Evolutionary conservation across 2,888 invertebrate genomes (phyloP), one percentile per base, ranked within the genome.

Genomic region (Caenorhabditis sp.): DNA sequence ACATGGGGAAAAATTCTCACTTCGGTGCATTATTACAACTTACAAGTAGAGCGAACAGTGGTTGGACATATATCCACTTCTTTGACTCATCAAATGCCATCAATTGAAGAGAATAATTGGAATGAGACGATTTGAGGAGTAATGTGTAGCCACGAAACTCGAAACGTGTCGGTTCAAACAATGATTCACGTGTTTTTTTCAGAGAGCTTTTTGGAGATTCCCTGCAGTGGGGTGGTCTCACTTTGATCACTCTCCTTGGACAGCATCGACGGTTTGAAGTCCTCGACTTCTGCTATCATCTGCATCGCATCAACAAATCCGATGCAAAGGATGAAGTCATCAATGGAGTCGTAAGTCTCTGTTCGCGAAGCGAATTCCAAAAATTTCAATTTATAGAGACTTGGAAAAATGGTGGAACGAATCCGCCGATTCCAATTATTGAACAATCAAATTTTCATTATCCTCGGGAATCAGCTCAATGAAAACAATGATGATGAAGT

Each of bases 171-270:
- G 60, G 40, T 71, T 71, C 50, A n/a, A n/a, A n/a, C n/a, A n/a
- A n/a, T n/a, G n/a, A n/a, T n/a, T n/a, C n/a, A n/a, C n/a, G n/a
- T n/a, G n/a, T 22, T 28, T 58, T 60, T 84, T 88, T 53, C 84
- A 96, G 96, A 92, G 97, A 98, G 93, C 93, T 98, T 85, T 99
- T 97, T 93, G 99, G 99, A 9, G 99, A 99, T 93, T 98, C 98
- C 0, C 94, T 99, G 0, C 97, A 98, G 93, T 99, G 98, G 98
- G 98, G 98, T 4, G 98, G 98, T 0, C 97, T 98, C 92, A 95
- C 97, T 13, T 96, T 99, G 94, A 96, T 99, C 83, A 95, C 96
- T 2, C 94, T 99, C 51, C 94, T 99, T 44, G 97, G 97, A 0
- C 98, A 99, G 91, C 97, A 98, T 93, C 94, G 97, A 56, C 94